These are phyloP conservation scores for Sorex araneus DNA, from an alignment of 2,113 vertebrate species.

Conservation along the genomic window DNA sequence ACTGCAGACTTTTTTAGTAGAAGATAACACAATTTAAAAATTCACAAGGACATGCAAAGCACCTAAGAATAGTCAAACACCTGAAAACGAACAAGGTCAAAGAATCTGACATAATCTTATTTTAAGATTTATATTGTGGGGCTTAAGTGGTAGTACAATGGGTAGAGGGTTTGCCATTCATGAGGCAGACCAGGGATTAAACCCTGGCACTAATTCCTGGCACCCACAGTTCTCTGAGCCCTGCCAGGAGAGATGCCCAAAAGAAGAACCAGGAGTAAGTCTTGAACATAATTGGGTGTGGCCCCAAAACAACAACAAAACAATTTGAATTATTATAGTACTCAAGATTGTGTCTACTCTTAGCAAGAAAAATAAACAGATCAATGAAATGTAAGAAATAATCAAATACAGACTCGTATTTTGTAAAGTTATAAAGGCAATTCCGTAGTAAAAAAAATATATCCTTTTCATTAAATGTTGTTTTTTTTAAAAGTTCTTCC, in stretches of 20 bases:
- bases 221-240: too few relatives aligned
- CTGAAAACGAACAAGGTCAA: not conserved
- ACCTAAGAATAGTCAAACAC: not conserved
- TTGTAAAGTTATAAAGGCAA: not conserved
- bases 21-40: constrained; percentile 24
- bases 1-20: not conserved
- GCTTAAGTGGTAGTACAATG: too few relatives aligned
- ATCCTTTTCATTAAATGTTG: not conserved
- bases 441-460: not conserved
- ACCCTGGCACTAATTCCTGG: too few relatives aligned
- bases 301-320: too few relatives aligned
- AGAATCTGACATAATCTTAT: not conserved
- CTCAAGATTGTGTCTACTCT: not conserved
- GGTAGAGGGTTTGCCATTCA: too few relatives aligned
- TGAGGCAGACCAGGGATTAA: too few relatives aligned
- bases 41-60: not conserved
- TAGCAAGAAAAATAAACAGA: not conserved
- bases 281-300: too few relatives aligned
- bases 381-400: not conserved
- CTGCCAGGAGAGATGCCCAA: too few relatives aligned
- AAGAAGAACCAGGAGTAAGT: too few relatives aligned
- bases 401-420: not conserved
- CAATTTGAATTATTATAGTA: not conserved
- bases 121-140: not conserved
- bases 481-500: not conserved